A percentile compares a stretch with the other conserved stretches of the same genome.
Conservation (phyloP, 2,888 invertebrate species). For the Steinernema carpocapsae region DNA sequence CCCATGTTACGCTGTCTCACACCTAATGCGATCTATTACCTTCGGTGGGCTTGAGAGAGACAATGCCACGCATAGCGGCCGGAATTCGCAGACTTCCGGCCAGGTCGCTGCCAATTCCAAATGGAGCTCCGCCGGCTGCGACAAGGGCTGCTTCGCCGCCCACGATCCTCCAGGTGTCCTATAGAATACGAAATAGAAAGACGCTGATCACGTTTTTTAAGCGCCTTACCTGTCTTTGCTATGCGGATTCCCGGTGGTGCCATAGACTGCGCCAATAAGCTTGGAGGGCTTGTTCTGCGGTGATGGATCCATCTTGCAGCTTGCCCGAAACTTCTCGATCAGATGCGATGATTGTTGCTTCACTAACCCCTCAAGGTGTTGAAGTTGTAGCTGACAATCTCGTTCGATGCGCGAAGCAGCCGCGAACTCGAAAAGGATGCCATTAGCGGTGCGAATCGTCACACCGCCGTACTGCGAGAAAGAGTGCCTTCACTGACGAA, state of each 20-base stretch:
- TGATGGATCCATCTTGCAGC: constrained; percentile 56
- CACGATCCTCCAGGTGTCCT: constrained; percentile 71
- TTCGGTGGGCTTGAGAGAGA: constrained; percentile 65
- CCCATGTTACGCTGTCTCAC: constrained; percentile 6
- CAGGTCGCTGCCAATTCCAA: constrained; percentile 72
- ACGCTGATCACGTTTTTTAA: background rate
- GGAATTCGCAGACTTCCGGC: constrained; percentile 71
- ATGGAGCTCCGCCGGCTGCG: constrained; percentile 70
- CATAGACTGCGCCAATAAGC: constrained; percentile 69
- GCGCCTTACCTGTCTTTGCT: constrained; percentile 62
- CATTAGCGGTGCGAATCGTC: constrained; percentile 60
- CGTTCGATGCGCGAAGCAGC: constrained; percentile 52
- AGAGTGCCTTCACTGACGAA: constrained; percentile 58
- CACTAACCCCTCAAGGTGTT: background rate
- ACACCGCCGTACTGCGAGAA: constrained; percentile 59
- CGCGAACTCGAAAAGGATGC: constrained; percentile 53
- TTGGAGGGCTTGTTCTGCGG: constrained; percentile 55
- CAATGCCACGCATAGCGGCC: constrained; percentile 71
- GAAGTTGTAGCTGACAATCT: background rate
- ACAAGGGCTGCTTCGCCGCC: constrained; percentile 72
- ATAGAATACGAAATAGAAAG: background rate
- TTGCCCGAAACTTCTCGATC: too few species aligned
- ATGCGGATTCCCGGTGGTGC: constrained; percentile 70
- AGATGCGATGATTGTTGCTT: background rate
- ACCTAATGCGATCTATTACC: constrained; percentile 14